Conservation (phyloP, 2,797 vertebrate species). For the Schizopygopsis malacanthus region DNA sequence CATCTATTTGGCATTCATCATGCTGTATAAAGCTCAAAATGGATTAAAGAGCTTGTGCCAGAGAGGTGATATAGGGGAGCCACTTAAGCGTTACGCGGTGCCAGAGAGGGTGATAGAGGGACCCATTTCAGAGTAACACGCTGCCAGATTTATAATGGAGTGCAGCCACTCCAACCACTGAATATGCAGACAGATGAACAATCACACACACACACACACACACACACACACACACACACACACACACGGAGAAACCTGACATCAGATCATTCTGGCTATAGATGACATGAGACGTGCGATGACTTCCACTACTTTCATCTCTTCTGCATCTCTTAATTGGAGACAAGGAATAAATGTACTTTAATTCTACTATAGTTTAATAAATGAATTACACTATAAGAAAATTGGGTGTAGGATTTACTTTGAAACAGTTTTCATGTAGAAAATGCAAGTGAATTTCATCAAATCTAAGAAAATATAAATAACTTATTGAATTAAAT, state of each 20-base stretch:
- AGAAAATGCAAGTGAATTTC: neutral
- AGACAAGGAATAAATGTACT: neutral
- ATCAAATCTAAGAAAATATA: neutral
- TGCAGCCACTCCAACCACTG: conserved; percentile 63
- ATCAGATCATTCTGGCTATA: neutral
- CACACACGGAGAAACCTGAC: conserved; percentile 5
- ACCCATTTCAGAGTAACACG: conserved; percentile 44
- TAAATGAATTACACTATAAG: neutral
- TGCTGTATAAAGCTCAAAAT: conserved; percentile 55
- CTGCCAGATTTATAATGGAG: conserved; percentile 76
- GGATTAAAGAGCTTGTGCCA: conserved; percentile 65
- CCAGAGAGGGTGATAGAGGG: conserved; percentile 51
- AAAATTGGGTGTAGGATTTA: neutral
- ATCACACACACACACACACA: conserved; percentile 34
- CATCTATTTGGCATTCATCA: conserved; percentile 61
- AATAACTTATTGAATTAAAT: neutral
- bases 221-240: conserved; percentile 15
- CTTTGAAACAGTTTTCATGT: neutral
- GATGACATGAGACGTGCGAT: neutral
- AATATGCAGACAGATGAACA: conserved; percentile 61
- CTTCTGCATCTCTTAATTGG: conserved; percentile 8
- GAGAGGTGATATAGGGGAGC: conserved; percentile 70
- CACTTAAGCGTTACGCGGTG: conserved; percentile 64
- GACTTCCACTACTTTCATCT: neutral
- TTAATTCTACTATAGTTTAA: neutral